These are phyloP conservation scores for Phalanger gymnotis DNA, from an alignment of 2,797 vertebrate species.

Conservation along the genomic window DNA sequence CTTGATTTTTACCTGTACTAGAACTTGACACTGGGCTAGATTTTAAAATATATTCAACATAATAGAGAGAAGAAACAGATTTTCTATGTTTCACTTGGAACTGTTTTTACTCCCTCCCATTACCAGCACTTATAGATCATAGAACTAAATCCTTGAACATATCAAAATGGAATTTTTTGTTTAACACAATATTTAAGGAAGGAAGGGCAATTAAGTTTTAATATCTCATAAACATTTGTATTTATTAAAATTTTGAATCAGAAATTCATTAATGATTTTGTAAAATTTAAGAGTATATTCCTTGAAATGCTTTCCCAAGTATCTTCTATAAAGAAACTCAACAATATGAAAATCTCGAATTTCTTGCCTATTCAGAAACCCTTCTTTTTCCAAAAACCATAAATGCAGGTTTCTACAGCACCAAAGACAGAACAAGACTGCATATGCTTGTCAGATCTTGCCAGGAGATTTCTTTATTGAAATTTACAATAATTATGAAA, in stretches of 20 bases:
- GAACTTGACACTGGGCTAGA: conserved; percentile 38
- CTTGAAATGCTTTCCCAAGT: conserved; percentile 19
- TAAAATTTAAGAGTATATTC: conserved; percentile 33
- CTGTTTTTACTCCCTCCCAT: neutral
- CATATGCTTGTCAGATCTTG: conserved; percentile 21
- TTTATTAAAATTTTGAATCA: neutral
- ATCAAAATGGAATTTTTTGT: conserved; percentile 34
- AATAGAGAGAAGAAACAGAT: neutral
- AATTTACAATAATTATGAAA: conserved; percentile 31
- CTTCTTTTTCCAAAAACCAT: neutral
- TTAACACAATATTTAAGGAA: neutral
- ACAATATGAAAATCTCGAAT: neutral
- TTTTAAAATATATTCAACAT: neutral
- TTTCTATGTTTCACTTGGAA: neutral
- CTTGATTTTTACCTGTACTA: conserved; percentile 48
- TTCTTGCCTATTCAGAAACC: neutral
- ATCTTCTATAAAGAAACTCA: neutral
- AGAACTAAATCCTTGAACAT: conserved; percentile 35
- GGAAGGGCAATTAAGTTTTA: neutral
- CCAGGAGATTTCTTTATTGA: conserved; percentile 41
- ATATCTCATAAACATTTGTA: neutral
- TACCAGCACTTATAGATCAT: neutral
- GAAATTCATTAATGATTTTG: conserved; percentile 28
- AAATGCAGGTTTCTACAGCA: neutral
- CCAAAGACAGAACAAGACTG: conserved; percentile 19